These are phyloP conservation scores for Harpagifer antarcticus DNA, from an alignment of 2,797 vertebrate species.

Conservation along the genomic window DNA sequence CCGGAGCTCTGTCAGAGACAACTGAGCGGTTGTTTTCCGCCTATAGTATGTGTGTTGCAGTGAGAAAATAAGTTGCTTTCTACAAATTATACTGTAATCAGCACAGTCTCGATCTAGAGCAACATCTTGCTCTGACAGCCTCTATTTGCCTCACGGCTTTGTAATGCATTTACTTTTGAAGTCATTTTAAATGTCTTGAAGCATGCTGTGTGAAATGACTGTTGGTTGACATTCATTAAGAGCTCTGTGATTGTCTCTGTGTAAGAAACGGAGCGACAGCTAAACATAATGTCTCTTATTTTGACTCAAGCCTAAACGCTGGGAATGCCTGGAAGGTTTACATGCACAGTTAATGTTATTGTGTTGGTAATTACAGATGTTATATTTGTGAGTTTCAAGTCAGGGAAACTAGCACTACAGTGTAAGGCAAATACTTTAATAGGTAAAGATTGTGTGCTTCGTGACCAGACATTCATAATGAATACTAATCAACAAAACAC, in stretches of 20 bases:
- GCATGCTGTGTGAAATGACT: constrained; percentile 13
- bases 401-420: background rate
- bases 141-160: constrained; percentile 33
- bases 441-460: background rate
- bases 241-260: background rate
- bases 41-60: constrained; percentile 42
- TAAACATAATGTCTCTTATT: background rate
- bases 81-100: constrained; percentile 60
- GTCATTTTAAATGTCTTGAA: constrained; percentile 33
- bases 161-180: constrained; percentile 23
- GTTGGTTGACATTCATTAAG: background rate
- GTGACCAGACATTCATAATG: background rate
- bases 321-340: background rate
- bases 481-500: constrained; percentile 2
- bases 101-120: constrained; percentile 37
- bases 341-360: background rate
- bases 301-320: background rate
- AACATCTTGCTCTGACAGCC: constrained; percentile 11
- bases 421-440: background rate
- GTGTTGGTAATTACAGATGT: background rate
- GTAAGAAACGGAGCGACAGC: background rate
- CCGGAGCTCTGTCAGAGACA: constrained; percentile 59
- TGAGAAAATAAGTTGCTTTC: constrained; percentile 48
- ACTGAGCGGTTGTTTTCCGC: constrained; percentile 56
- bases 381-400: constrained; percentile 2